These are phyloP conservation scores for Muscicapa striata DNA, from an alignment of 2,797 vertebrate species.

Conservation along the genomic window DNA sequence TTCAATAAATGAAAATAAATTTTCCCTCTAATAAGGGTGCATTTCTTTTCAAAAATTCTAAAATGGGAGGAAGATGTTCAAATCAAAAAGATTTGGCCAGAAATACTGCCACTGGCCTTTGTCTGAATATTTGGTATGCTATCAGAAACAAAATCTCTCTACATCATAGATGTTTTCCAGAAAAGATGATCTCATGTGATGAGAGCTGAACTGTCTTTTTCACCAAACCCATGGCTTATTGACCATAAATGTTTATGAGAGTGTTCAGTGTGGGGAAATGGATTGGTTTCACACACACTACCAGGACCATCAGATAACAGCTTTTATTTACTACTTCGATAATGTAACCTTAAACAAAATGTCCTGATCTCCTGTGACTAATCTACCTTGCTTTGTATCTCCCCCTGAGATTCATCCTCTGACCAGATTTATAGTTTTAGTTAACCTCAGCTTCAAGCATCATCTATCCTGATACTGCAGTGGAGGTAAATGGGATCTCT, in stretches of 20 bases:
- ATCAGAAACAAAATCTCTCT: background rate
- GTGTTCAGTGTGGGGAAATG: background rate
- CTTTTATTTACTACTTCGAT: constrained; percentile 46
- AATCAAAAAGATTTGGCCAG: background rate
- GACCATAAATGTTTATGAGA: background rate
- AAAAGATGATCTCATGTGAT: background rate
- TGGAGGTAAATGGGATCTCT: background rate
- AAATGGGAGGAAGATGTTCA: background rate
- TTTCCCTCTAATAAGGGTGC: fast-evolving
- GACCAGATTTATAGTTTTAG: constrained; percentile 17
- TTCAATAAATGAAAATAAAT: background rate
- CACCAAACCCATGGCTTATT: background rate
- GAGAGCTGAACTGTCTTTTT: background rate
- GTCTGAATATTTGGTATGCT: fast-evolving
- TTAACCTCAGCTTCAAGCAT: background rate
- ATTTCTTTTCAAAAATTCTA: background rate
- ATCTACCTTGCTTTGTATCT: background rate
- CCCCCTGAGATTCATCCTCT: constrained; percentile 7
- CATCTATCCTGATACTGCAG: background rate
- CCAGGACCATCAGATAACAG: background rate
- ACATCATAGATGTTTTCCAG: background rate
- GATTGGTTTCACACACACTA: background rate
- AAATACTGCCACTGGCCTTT: background rate
- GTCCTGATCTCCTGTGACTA: background rate
- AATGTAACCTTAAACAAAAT: background rate